Evolutionary conservation across 2,113 vertebrate species (phyloP).

Genomic region (Chrysemys picta): DNA sequence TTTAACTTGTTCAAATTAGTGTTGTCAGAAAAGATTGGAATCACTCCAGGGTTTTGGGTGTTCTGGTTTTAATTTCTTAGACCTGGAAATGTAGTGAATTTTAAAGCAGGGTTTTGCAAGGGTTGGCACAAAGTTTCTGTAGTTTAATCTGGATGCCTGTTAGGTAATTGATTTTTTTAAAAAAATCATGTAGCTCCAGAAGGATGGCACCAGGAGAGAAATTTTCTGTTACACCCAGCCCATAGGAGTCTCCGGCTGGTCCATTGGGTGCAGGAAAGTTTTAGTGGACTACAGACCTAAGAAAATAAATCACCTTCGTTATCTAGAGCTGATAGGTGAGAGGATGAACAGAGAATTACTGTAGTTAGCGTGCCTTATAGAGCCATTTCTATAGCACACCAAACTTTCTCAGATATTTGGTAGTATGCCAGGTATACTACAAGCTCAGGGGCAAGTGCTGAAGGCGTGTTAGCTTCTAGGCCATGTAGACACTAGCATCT

Average conservation of each 20-base stretch:
- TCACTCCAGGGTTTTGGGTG: background rate
- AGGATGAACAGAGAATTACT: background rate
- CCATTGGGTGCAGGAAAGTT: background rate
- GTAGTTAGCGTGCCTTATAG: background rate
- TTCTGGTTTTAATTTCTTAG: background rate
- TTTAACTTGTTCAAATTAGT: constrained; percentile 29
- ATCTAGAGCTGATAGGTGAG: background rate
- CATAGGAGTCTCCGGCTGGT: background rate
- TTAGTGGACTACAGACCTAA: background rate
- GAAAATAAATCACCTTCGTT: background rate
- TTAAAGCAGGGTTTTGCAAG: constrained; percentile 20
- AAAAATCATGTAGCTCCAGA: too few species aligned
- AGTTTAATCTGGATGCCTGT: background rate
- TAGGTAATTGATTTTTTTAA: too few species aligned
- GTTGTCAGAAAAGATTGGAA: constrained; percentile 8
- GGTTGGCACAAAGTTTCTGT: constrained; percentile 1
- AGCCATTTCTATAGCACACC: background rate
- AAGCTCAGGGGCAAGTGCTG: background rate
- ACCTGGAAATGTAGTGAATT: background rate
- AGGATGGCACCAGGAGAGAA: background rate
- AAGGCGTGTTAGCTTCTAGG: background rate
- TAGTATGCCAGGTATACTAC: background rate
- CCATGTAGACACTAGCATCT: background rate
- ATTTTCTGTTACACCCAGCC: background rate
- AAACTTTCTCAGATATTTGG: background rate